Percentiles rank a stretch among this genome's conserved stretches.
Evolutionary conservation across 2,113 vertebrate species (phyloP).

Genomic region (Brienomyrus brachyistius): DNA sequence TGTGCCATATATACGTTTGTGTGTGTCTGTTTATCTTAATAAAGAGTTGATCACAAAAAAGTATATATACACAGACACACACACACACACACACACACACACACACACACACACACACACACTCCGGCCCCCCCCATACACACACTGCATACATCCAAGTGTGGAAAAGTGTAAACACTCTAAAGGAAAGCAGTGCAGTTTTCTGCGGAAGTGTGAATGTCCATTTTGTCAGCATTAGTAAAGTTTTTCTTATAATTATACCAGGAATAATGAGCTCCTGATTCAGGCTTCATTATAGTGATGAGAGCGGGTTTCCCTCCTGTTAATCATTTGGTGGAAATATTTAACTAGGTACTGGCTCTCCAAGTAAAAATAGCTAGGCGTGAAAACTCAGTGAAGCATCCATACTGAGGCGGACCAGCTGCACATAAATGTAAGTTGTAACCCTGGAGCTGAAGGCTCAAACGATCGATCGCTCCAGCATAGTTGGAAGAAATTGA

Average conservation of each 20-base stretch:
- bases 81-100: background rate
- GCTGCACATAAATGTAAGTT: background rate
- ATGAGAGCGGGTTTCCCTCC: background rate
- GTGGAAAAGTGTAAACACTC: background rate
- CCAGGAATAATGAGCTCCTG: background rate
- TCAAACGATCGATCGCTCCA: background rate
- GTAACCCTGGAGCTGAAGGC: background rate
- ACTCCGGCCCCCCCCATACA: too few relatives aligned
- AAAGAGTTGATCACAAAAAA: background rate
- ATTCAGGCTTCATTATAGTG: constrained; percentile 8
- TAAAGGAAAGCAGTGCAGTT: background rate
- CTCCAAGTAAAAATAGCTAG: background rate
- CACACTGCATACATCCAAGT: background rate
- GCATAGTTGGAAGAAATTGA: background rate
- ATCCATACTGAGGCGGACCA: background rate
- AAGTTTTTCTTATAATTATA: constrained; percentile 9
- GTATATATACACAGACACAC: too few relatives aligned
- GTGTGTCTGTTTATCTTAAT: background rate
- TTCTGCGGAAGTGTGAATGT: background rate
- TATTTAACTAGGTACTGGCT: background rate
- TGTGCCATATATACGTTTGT: background rate
- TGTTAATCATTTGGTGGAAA: constrained; percentile 2
- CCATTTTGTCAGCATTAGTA: background rate
- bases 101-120: background rate
- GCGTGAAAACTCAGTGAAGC: background rate